Base-by-base conservation (phyloP, 2,113 vertebrate species). In the Steatornis caripensis region DNA sequence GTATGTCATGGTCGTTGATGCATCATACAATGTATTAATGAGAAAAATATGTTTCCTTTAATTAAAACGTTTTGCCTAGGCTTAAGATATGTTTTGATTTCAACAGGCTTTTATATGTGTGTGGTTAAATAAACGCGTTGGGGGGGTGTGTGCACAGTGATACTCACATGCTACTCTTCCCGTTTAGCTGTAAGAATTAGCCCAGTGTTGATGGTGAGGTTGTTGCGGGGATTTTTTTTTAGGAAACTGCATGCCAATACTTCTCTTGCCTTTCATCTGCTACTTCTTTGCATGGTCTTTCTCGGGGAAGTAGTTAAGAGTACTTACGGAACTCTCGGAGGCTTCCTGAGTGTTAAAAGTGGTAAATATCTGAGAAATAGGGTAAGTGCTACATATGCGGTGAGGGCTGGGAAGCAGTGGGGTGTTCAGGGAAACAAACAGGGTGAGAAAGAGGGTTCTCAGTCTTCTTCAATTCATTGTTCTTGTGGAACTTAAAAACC, bases 31-130 rank as follows among this genome's bases (percentile, higher is more conserved):
- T 7, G 57, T 71, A 96, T 90, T 95, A 92, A 97, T 85, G 92
- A 93, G 84, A 87, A 89, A 96, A 94, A 94, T 92, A 53, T 96
- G 96, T 89, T 96, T 89, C 84, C 87, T 79, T 95, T 95, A 95
- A 96, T 96, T 91, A 95, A 92, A 87, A 89, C 1, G 4, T 89
- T 89, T 96, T 70, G 90, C 92, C 84, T 72, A 69, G 70, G 62
- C 87, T 69, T 92, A 76, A 79, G 89, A 83, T 83, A 84, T 12
- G 23, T 87, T 93, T 70, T 6, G 64, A 93, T 95, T 94, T 95
- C 86, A 91, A 57, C 77, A 83, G 45, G 80, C 54, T 92, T 78
- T 87, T 87, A 30, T 64, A 49, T 69, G 32, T 39, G 48, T 89
- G 77, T 91, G 89, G 91, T 87, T 93, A 91, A 84, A 66, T 61